Conservation (phyloP, 2,888 invertebrate species). For the Diarsia dahlii region DNA sequence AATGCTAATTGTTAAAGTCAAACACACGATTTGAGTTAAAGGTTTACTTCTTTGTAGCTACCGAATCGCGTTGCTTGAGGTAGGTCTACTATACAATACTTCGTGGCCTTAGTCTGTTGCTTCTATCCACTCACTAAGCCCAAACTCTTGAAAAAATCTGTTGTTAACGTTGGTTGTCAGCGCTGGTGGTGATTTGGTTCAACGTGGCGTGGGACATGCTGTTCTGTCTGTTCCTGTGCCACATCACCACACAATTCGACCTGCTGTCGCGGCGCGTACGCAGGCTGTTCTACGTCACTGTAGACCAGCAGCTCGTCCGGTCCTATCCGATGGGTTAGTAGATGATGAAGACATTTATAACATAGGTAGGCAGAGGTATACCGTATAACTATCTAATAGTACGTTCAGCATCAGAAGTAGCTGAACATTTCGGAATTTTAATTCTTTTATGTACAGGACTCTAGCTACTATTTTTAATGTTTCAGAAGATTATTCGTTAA, state of each 20-base stretch:
- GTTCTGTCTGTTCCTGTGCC: constrained; percentile 73
- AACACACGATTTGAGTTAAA: neutral
- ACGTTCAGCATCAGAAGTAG: no score
- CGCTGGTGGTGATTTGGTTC: constrained; percentile 64
- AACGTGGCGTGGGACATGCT: constrained; percentile 71
- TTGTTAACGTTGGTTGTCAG: constrained; percentile 47
- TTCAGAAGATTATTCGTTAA: no score
- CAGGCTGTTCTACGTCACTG: constrained; percentile 64
- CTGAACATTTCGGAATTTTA: no score
- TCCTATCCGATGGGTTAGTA: constrained; percentile 71
- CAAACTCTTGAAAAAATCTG: neutral
- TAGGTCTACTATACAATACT: neutral
- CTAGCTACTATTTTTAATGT: no score
- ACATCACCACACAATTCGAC: constrained; percentile 73
- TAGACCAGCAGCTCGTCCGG: constrained; percentile 66
- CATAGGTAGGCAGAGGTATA: no score
- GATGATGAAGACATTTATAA: neutral
- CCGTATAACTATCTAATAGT: no score
- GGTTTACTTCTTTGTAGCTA: neutral
- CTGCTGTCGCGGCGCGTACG: constrained; percentile 67
- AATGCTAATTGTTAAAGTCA: neutral
- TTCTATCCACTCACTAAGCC: neutral
- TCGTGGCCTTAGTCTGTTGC: neutral
- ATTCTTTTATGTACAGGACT: no score
- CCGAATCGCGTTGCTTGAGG: neutral